Percentiles rank a stretch among this genome's conserved stretches.
Evolutionary conservation across 2,888 invertebrate species (phyloP).

Genomic region (Drosophila parthenogenetica): DNA sequence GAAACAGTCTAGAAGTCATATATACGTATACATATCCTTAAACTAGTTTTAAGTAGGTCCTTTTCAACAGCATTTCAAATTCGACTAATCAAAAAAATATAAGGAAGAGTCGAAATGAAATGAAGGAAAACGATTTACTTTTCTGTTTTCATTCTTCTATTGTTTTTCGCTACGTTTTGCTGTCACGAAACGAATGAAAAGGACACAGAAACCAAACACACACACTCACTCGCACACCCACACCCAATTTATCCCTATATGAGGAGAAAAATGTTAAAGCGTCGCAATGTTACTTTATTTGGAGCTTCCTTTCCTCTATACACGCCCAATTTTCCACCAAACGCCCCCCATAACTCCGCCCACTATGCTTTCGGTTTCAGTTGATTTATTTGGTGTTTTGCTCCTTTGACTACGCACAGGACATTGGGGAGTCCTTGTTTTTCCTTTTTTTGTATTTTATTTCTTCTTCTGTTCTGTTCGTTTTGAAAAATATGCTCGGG

Average conservation of each 20-base stretch:
- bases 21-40: not conserved
- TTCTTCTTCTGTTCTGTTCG: constrained; percentile 4
- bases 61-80: constrained; percentile 33
- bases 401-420: constrained; percentile 48
- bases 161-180: constrained; percentile 49
- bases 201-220: constrained; percentile 33
- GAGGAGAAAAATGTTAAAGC: constrained; percentile 55
- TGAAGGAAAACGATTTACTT: constrained; percentile 38
- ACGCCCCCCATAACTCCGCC: constrained; percentile 19
- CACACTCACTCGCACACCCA: constrained; percentile 29
- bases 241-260: constrained; percentile 29
- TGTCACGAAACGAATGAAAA: constrained; percentile 65
- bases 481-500: constrained; percentile 65
- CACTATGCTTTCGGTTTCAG: constrained; percentile 66
- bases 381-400: constrained; percentile 73
- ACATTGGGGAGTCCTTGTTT: constrained; percentile 48
- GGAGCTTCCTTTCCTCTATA: not conserved
- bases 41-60: constrained; percentile 12
- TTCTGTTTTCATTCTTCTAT: constrained; percentile 37
- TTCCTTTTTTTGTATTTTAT: not conserved
- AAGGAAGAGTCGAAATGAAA: constrained; percentile 3
- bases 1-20: too few relatives aligned
- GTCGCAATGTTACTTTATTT: constrained; percentile 51
- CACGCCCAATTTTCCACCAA: not conserved
- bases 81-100: constrained; percentile 1